phyloP scores from a whole-genome alignment of 2,888 invertebrate genomes.

The Ophion ellenae region DNA sequence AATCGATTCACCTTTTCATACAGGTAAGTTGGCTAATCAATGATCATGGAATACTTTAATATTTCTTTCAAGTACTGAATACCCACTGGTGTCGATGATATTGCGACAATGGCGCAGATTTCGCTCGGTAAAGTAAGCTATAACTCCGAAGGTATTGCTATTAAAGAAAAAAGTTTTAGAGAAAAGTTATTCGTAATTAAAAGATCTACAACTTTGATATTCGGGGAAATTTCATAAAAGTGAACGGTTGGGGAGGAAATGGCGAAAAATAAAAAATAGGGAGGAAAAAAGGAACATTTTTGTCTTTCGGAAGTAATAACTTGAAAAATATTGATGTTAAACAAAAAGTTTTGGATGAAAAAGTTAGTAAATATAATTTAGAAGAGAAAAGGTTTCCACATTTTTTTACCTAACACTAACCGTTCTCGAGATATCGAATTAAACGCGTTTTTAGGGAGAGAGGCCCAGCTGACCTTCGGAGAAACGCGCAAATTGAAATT shows the following conservation, averaged over 20 bases:
- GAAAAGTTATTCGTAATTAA: conserved; percentile 35
- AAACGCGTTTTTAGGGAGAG: conserved; percentile 43
- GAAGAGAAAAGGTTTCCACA: conserved; percentile 44
- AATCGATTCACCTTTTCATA: no score
- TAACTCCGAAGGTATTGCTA: conserved; percentile 7
- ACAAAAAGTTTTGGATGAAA: conserved; percentile 26
- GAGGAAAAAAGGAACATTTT: conserved; percentile 19
- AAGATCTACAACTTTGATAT: conserved; percentile 29
- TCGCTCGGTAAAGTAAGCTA: conserved; percentile 4
- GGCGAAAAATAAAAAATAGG: not conserved
- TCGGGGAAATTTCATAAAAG: not conserved
- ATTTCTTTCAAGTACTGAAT: no score
- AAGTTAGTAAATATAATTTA: conserved; percentile 33
- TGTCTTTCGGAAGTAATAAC: conserved; percentile 28
- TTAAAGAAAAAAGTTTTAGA: conserved; percentile 24
- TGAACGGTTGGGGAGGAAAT: conserved; percentile 27
- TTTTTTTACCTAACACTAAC: conserved; percentile 41
- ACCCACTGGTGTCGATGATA: no score
- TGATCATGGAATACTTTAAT: no score
- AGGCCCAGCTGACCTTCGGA: conserved; percentile 35
- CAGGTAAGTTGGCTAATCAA: no score
- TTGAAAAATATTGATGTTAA: conserved; percentile 31
- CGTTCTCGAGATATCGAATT: conserved; percentile 49
- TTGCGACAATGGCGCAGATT: no score
- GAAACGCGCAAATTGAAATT: conserved; percentile 34